Conservation (phyloP, 2,797 vertebrate species). For the Pantherophis vulpinus region DNA sequence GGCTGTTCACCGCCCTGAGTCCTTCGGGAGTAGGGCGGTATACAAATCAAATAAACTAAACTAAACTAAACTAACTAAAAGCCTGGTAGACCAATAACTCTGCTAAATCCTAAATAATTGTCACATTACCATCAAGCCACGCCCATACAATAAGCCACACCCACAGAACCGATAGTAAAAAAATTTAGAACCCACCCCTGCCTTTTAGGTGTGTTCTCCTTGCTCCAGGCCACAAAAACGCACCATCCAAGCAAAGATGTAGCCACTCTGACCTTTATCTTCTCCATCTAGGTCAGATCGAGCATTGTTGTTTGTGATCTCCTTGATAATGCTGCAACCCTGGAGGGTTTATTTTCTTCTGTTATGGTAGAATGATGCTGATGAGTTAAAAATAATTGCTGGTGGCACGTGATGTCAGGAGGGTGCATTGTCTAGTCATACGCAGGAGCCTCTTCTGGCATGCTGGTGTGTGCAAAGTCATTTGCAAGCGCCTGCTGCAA, state of each 20-base stretch:
- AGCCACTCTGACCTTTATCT: neutral
- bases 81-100: too few species aligned
- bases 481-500: neutral
- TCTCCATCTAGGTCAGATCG: neutral
- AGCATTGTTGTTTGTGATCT: neutral
- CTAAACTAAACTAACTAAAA: too few species aligned
- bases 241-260: neutral
- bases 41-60: too few species aligned
- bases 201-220: neutral
- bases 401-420: neutral
- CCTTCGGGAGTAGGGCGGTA: too few species aligned
- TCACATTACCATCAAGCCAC: too few species aligned
- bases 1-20: too few species aligned
- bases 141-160: too few species aligned
- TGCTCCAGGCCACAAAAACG: neutral
- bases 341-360: neutral
- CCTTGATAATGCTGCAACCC: neutral
- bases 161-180: too few species aligned
- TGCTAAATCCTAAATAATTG: too few species aligned
- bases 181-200: too few species aligned
- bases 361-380: neutral
- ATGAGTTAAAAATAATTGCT: conserved; percentile 8
- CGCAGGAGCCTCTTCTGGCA: neutral
- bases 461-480: neutral
- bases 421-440: neutral